Base-by-base conservation (phyloP, 2,888 invertebrate species). In the Epiblema foenella region DNA sequence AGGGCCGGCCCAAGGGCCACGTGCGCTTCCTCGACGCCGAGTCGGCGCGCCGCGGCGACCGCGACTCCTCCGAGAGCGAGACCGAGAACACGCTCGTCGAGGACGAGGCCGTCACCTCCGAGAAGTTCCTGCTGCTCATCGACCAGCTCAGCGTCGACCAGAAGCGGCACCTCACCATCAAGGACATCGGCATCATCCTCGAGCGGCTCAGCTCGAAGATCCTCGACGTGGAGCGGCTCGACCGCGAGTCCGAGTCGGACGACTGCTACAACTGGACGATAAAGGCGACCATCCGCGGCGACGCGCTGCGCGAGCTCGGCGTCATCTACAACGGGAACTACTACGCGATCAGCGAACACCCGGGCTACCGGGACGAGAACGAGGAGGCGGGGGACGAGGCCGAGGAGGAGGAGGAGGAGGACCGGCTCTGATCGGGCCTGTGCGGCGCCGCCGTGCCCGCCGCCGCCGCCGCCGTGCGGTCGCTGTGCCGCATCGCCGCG, bases 181-280 rank as follows among this genome's bases (percentile, higher is more conserved):
- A 98, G 91, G 98, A 98, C 90, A 98, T 98, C 90, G 98, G 98
- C 78, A 97, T 98, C 88, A 98, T 98, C 84, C 94, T 98, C 81
- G 98, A 98, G 90, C 95, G 98, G 81, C 95, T 98, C 82, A 98
- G 96, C 90, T 98, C 98, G 74, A 98, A 98, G 93, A 98, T 98
- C 81, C 94, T 98, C 77, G 98, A 98, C 93, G 98, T 98, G 79
- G 98, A 98, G 93, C 95, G 98, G 78, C 94, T 98, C 79, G 98
- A 98, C 89, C 95, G 98, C 73, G 98, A 98, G 89, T 97, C 97
- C 80, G 98, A 98, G 89, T 97, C 97, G 88, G 97, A 97, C 90
- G 98, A 98, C 90, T 98, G 98, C 88, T 98, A 98, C 94, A 98
- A 98, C 92, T 98, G 98, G 98, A 98, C 98, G 90, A 98, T 98